Conservation (phyloP, 2,888 invertebrate species). For the Lysandra bellargus region DNA sequence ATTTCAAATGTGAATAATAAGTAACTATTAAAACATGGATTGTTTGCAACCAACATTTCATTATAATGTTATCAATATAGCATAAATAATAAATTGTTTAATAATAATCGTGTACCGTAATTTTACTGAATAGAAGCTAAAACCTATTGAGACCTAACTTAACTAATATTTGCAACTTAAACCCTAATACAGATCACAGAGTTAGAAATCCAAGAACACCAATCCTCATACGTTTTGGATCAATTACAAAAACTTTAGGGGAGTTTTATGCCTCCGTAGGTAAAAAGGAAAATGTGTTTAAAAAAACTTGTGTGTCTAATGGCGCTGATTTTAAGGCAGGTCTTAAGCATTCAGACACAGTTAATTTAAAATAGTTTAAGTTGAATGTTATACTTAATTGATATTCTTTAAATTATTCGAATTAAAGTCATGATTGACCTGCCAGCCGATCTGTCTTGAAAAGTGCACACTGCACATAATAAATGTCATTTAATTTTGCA, state of each 20-base stretch:
- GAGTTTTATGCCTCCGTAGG: neutral
- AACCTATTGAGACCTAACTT: neutral
- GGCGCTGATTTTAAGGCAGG: no score
- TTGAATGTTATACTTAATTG: no score
- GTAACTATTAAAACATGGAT: neutral
- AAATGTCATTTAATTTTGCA: no score
- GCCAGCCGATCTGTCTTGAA: no score
- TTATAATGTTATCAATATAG: neutral
- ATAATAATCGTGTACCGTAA: neutral
- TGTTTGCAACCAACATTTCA: neutral
- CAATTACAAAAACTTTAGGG: neutral
- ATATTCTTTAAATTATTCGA: no score
- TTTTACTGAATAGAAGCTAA: neutral
- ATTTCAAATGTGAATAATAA: neutral
- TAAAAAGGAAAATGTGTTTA: no score
- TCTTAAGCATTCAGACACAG: no score
- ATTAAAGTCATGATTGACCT: no score
- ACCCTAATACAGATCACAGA: constrained; percentile 31
- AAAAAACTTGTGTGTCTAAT: no score
- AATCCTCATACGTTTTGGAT: constrained; percentile 48
- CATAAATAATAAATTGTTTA: neutral
- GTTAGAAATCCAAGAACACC: constrained; percentile 50
- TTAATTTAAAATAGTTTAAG: no score
- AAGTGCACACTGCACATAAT: no score
- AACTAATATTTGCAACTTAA: constrained; percentile 14